phyloP scores from a whole-genome alignment of 1,140 invertebrate genomes.

The Batillaria attramentaria region DNA sequence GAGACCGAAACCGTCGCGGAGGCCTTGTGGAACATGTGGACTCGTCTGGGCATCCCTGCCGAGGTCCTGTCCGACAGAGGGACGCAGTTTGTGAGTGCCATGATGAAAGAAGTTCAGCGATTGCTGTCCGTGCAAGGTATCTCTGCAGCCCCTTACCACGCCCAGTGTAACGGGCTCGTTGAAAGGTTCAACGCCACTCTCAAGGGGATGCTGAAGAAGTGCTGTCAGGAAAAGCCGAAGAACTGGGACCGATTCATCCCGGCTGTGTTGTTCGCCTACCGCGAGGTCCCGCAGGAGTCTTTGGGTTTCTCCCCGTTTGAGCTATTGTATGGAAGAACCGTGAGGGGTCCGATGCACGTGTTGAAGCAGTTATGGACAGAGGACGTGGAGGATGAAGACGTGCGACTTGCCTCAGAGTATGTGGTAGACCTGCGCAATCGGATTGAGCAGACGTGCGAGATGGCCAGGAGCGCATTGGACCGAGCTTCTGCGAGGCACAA shows the following conservation, averaged over 20 bases:
- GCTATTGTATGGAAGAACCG: slow-evolving; percentile 55
- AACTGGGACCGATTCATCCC: slow-evolving; percentile 50
- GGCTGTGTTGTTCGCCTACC: slow-evolving; percentile 56
- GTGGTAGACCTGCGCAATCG: slow-evolving; percentile 41
- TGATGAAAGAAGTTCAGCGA: slow-evolving; percentile 21
- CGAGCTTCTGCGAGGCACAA: too few species aligned
- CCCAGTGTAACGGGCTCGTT: slow-evolving; percentile 36
- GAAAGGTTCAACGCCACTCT: slow-evolving; percentile 36
- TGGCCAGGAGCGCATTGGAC: too few species aligned
- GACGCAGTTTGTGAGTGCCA: not conserved
- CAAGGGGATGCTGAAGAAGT: slow-evolving; percentile 46
- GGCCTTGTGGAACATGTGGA: slow-evolving; percentile 36
- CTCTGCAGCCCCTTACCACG: slow-evolving; percentile 38
- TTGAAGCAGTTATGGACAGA: slow-evolving; percentile 50
- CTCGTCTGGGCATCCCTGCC: not conserved
- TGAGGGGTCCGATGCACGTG: slow-evolving; percentile 49
- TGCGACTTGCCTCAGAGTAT: slow-evolving; percentile 52
- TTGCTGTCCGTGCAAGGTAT: slow-evolving; percentile 28
- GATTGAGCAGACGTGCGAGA: slow-evolving; percentile 31
- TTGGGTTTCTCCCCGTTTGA: slow-evolving; percentile 60
- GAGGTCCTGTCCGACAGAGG: not conserved
- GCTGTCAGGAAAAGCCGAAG: slow-evolving; percentile 55
- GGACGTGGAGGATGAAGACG: slow-evolving; percentile 33
- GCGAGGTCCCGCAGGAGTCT: slow-evolving; percentile 42
- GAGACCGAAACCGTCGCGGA: slow-evolving; percentile 44